Base-by-base conservation (phyloP, 2,888 invertebrate species). In the Phorcus lineatus region DNA sequence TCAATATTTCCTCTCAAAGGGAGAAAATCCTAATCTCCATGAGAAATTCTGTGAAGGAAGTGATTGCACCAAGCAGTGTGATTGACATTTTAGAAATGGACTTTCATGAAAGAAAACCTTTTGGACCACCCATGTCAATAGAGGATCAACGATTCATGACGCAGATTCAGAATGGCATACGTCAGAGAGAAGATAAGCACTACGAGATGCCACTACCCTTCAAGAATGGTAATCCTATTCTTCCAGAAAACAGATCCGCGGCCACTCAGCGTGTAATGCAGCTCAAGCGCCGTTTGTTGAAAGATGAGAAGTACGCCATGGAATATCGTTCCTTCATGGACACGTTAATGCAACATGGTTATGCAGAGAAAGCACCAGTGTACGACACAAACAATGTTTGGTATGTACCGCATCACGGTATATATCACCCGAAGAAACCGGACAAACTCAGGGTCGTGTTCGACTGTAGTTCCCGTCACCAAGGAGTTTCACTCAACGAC, bases 171-270 rank as follows among this genome's bases (percentile, higher is more conserved):
- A 77, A 77, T 31, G 55, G 53, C 22, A 22, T 17, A n/a, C 55
- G 57, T 19, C 77, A 55, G 22, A 13, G 6, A 13, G 36, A 36
- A 36, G 55, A 57, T 31, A n/a, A 28, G 24, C 57, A 77, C 28
- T 19, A 54, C 11, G 77, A 77, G 31, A 77, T 77, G 77, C 77
- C 77, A 17, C 62, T 77, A 7, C 77, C 77, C 9, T 77, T 77
- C 19, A 77, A 57, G 22, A 31, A 77, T 22, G 22, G n/a, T 24
- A 22, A 55, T 55, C 77, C 77, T 24, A 31, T 17, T 28, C 19
- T 77, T 17, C 80, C 79, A 9, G 80, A 83, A 55, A 85, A 83
- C 74, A 81, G 40, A 47, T 6, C 16, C 0, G 54, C 79, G 9
- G 82, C 81, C 13, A 13, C 67, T 11, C 13, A 55, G 16, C 78